Base-by-base conservation (phyloP, 2,113 vertebrate species). In the Phrynocephalus versicolor region DNA sequence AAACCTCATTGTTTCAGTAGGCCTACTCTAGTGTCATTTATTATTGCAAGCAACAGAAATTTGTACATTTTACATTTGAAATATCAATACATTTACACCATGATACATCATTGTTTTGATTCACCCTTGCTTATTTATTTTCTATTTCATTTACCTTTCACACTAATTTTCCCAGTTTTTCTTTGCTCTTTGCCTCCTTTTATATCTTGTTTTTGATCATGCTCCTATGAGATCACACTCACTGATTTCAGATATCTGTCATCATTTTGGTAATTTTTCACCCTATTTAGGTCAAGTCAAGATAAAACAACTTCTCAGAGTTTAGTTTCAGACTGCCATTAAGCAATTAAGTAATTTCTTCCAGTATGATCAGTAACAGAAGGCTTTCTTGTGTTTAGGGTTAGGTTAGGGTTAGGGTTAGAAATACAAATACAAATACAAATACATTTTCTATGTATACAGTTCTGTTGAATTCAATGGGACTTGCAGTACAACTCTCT, bases 261-360 rank as follows among this genome's bases (percentile, higher is more conserved):
- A 92, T 89, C 92, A 94, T n/a, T n/a, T n/a, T 91, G 92, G 92
- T 94, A 94, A 95, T 92, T 95, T 41, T 94, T 90, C 91, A 89
- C 88, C 92, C 90, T 90, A 93, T 92, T 92, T 94, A 94, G 92
- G 92, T 94, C 91, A 95, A 93, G 85, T 77, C 77, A 88, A 89
- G 87, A 93, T 94, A 89, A 92, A 94, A 89, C 87, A 45, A 77
- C 81, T 91, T 89, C 21, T 90, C 73, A 0, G 85, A 72, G 82
- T 84, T 89, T 88, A 81, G 88, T 85, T 90, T 65, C 60, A 90
- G 92, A 88, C 86, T 84, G 83, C 80, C 33, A 91, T 89, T 90
- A 87, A 85, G 81, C 84, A 85, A 77, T 92, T 89, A 74, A 87
- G 81, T 23, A 67, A 0, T 55, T 82, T 74, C 16, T 60, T 86